Percentiles rank a stretch among this genome's conserved stretches.
These are phyloP conservation scores for Orthonyx spaldingii DNA, from an alignment of 2,113 vertebrate genomes.

Conservation along the genomic window DNA sequence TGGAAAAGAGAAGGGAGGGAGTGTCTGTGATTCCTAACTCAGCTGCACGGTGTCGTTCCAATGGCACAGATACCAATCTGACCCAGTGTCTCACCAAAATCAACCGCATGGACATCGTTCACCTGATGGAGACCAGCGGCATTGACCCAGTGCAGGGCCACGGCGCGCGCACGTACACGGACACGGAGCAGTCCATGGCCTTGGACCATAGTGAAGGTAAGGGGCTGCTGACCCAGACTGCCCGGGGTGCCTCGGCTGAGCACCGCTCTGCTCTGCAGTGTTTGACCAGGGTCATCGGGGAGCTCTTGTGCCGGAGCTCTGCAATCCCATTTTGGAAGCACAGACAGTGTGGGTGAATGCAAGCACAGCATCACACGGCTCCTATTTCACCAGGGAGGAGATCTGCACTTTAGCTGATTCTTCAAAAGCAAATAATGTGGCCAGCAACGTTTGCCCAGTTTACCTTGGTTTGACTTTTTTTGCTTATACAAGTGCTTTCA, in stretches of 20 bases:
- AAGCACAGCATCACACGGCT: rapidly evolving
- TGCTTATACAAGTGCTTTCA: not conserved
- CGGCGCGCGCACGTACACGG: constrained; percentile 78
- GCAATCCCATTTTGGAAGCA: not conserved
- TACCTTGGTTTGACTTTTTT: not conserved
- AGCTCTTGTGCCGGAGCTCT: not conserved
- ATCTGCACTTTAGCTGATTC: not conserved
- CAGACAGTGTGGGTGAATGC: rapidly evolving
- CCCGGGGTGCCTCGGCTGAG: rapidly evolving
- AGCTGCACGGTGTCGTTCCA: not conserved
- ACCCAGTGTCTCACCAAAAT: constrained; percentile 90
- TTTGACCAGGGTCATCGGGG: not conserved
- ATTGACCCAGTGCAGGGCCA: constrained; percentile 74
- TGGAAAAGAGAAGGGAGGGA: not conserved
- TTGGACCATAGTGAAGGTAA: constrained; percentile 92
- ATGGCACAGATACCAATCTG: constrained; percentile 78
- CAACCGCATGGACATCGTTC: constrained; percentile 96
- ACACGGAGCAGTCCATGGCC: constrained; percentile 85
- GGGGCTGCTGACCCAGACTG: not conserved
- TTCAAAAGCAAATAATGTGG: not conserved
- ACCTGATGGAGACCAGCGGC: constrained; percentile 86
- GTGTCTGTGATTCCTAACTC: not conserved
- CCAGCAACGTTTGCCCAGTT: not conserved
- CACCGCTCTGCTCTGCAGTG: not conserved
- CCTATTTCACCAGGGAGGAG: rapidly evolving